Evolutionary conservation across 2,888 invertebrate genomes (phyloP), one percentile per base, ranked within the genome.

Genomic region (Suillia variegata): DNA sequence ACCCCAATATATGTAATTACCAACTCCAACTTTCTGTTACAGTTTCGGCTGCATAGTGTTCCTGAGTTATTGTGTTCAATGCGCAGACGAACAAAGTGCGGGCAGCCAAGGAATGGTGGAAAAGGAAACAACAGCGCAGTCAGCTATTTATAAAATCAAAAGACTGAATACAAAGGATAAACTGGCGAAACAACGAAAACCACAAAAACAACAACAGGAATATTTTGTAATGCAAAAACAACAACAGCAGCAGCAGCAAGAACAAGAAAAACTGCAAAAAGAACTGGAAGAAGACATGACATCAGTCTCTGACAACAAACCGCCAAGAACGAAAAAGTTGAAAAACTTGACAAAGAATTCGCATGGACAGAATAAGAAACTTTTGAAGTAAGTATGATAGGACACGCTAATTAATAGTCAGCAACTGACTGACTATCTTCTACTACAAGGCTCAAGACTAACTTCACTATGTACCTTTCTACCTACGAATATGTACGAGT

Each of bases 361-460:
- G 21, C 80, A 80, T 59, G 72, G 74, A 22, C 73, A 75, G 61
- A 80, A 80, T 70, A 80, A 77, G 67, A 80, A 79, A 67, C 62
- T 80, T 62, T 72, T 80, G 57, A 80, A 70, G 80, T 80, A 67
- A 76, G 79, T 78, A 20, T 18, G 17, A 20, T 20, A 45, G 5
- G 18, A 45, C n/a, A n/a, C 20, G 45, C 45, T 45, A 45, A 45
- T 45, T 33, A 21, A n/a, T n/a, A n/a, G n/a, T n/a, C n/a, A n/a
- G n/a, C n/a, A 66, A 67, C 62, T 60, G 53, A 51, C 59, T 52
- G 59, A 15, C 26, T 48, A 58, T 62, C 68, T 70, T 73, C 70
- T 71, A 71, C 70, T 64, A 65, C 59, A 24, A 61, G 65, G 64
- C 63, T 69, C 67, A 71, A 63, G 73, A 66, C n/a, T n/a, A n/a